Percentiles rank a stretch among this genome's conserved stretches.
Evolutionary conservation across 2,888 invertebrate species (phyloP).

Genomic region (Catocala nupta): DNA sequence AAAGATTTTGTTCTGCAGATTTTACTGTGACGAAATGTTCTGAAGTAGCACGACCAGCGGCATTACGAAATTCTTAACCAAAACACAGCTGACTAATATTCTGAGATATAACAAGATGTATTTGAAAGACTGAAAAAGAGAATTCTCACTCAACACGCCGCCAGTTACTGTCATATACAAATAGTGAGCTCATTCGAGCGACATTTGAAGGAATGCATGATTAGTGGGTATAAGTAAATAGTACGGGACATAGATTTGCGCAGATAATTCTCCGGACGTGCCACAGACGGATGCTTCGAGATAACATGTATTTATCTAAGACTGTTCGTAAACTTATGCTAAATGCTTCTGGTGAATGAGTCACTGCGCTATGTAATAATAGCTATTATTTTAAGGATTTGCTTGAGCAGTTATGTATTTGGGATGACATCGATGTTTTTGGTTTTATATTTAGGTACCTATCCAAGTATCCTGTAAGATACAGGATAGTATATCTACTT

Average conservation of each 20-base stretch:
- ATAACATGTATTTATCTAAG: conserved; percentile 55
- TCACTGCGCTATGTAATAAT: conserved; percentile 24
- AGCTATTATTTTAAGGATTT: neutral
- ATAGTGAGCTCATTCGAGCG: conserved; percentile 20
- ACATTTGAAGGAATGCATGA: conserved; percentile 55
- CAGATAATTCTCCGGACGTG: conserved; percentile 69
- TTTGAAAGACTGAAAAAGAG: too few relatives aligned
- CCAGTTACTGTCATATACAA: neutral
- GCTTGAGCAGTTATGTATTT: neutral
- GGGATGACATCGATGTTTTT: too few relatives aligned
- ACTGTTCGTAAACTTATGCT: conserved; percentile 42
- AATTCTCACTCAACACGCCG: too few relatives aligned
- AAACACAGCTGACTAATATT: too few relatives aligned
- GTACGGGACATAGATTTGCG: conserved; percentile 58
- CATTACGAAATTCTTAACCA: too few relatives aligned
- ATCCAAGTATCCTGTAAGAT: too few relatives aligned
- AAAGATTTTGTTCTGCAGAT: too few relatives aligned
- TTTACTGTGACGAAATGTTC: too few relatives aligned
- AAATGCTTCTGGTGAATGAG: conserved; percentile 47
- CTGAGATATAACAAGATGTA: too few relatives aligned
- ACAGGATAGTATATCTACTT: too few relatives aligned
- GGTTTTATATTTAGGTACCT: too few relatives aligned
- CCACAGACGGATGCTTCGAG: conserved; percentile 55
- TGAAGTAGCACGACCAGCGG: too few relatives aligned
- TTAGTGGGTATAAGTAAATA: conserved; percentile 54